Percentiles rank a stretch among this genome's conserved stretches.
These are phyloP conservation scores for Prionailurus bengalensis DNA, from an alignment of 2,113 vertebrate genomes.

Conservation along the genomic window DNA sequence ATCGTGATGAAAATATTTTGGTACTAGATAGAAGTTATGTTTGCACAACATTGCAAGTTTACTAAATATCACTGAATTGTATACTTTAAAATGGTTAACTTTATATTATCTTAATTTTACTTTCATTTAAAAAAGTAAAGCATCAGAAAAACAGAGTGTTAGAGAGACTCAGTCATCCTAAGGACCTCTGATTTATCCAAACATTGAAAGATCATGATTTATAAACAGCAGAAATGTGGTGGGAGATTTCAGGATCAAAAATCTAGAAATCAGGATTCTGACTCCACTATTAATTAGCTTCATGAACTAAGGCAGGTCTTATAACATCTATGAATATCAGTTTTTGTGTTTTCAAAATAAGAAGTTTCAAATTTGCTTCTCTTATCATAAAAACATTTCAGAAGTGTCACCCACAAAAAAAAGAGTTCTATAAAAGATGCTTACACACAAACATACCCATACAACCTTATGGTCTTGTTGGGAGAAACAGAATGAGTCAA, in stretches of 20 bases:
- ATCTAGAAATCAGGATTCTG: slow-evolving; percentile 1
- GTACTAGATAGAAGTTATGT: background rate
- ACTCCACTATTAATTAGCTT: background rate
- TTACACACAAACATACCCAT: background rate
- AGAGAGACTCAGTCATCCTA: background rate
- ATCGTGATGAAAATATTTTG: background rate
- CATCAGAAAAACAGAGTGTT: background rate
- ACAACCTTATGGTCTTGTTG: background rate
- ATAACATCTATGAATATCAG: background rate
- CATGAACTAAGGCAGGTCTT: background rate
- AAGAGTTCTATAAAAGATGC: background rate
- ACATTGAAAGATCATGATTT: slow-evolving; percentile 8
- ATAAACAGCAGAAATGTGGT: background rate
- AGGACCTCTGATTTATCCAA: background rate
- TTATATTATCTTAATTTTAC: background rate
- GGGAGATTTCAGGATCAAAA: background rate
- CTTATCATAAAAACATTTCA: background rate
- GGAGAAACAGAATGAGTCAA: background rate
- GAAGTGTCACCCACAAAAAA: background rate
- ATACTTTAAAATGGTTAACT: background rate
- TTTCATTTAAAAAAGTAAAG: background rate
- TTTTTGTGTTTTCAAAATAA: background rate
- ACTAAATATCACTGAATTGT: background rate
- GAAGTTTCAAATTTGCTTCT: background rate
- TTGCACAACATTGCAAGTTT: background rate